Percentiles rank a stretch among this genome's conserved stretches.
These are phyloP conservation scores for Oeneis ivallda DNA, from an alignment of 2,888 invertebrate species.

Conservation along the genomic window DNA sequence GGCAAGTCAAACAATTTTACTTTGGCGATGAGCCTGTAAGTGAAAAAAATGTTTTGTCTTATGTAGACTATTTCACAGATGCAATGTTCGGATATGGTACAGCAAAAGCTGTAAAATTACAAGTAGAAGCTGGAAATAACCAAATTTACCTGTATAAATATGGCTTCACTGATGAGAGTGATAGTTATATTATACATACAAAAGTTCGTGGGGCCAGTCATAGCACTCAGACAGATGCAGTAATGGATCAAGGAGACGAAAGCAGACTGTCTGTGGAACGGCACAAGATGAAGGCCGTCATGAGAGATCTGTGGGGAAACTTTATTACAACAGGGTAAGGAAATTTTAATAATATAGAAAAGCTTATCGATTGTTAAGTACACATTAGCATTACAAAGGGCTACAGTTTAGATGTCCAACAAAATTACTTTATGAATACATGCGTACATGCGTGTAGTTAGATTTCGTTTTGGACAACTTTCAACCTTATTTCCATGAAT, in stretches of 20 bases:
- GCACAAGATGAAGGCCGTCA: slow-evolving; percentile 40
- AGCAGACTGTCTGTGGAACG: slow-evolving; percentile 34
- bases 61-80: slow-evolving; percentile 63
- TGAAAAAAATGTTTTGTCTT: slow-evolving; percentile 47
- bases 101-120: slow-evolving; percentile 46
- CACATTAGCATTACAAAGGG: too few species aligned
- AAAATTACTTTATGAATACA: too few species aligned
- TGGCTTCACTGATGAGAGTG: slow-evolving; percentile 48
- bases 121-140: slow-evolving; percentile 51
- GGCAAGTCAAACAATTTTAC: slow-evolving; percentile 47
- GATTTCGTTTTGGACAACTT: too few species aligned
- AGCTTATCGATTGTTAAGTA: background rate
- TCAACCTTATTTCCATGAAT: too few species aligned
- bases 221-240: slow-evolving; percentile 48
- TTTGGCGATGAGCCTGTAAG: slow-evolving; percentile 48
- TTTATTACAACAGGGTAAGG: slow-evolving; percentile 47
- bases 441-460: too few species aligned
- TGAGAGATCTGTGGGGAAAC: slow-evolving; percentile 45
- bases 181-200: slow-evolving; percentile 45
- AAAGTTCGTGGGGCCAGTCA: slow-evolving; percentile 43
- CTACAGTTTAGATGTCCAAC: too few species aligned
- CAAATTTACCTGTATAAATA: slow-evolving; percentile 57
- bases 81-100: slow-evolving; percentile 47
- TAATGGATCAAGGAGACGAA: slow-evolving; percentile 44
- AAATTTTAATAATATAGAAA: background rate